These are phyloP conservation scores for Drosophila conformis DNA, from an alignment of 2,888 invertebrate genomes.

Conservation along the genomic window DNA sequence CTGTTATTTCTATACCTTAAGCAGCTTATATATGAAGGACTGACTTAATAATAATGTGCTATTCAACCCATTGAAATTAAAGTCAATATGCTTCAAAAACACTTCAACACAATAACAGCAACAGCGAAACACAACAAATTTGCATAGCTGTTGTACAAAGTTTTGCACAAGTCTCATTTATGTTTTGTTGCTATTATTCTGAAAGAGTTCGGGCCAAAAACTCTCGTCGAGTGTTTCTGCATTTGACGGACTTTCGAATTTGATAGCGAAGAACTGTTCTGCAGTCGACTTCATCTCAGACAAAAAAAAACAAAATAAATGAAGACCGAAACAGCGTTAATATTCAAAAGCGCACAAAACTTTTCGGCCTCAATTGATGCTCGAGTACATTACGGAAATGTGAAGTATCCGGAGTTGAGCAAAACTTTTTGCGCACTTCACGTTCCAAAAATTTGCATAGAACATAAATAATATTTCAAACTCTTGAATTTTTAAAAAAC, in stretches of 20 bases:
- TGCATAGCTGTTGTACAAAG: conserved; percentile 40
- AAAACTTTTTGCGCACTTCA: conserved; percentile 49
- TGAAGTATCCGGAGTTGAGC: conserved; percentile 53
- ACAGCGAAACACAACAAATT: conserved; percentile 16
- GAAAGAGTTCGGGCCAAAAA: conserved; percentile 10
- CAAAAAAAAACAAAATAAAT: conserved; percentile 9
- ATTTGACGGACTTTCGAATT: conserved; percentile 65
- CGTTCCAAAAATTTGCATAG: conserved; percentile 31
- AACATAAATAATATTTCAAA: conserved; percentile 56
- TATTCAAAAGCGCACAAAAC: conserved; percentile 57
- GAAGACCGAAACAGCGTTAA: conserved; percentile 34
- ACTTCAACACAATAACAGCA: conserved; percentile 9
- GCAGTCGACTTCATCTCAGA: conserved; percentile 34
- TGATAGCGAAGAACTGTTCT: conserved; percentile 44
- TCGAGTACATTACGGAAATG: conserved; percentile 54
- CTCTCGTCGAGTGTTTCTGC: conserved; percentile 43
- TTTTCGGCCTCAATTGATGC: conserved; percentile 39
- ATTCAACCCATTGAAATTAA: conserved; percentile 41
- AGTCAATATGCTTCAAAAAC: conserved; percentile 52
- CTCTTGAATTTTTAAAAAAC: conserved; percentile 10
- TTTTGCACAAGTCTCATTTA: conserved; percentile 42
- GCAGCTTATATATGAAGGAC: conserved; percentile 5
- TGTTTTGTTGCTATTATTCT: conserved; percentile 24
- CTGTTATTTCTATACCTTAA: conserved; percentile 3
- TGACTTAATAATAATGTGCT: background rate